Percentiles rank a stretch among this genome's conserved stretches.
Evolutionary conservation across 2,113 vertebrate species (phyloP).

Genomic region (Opisthocomus hoazin): DNA sequence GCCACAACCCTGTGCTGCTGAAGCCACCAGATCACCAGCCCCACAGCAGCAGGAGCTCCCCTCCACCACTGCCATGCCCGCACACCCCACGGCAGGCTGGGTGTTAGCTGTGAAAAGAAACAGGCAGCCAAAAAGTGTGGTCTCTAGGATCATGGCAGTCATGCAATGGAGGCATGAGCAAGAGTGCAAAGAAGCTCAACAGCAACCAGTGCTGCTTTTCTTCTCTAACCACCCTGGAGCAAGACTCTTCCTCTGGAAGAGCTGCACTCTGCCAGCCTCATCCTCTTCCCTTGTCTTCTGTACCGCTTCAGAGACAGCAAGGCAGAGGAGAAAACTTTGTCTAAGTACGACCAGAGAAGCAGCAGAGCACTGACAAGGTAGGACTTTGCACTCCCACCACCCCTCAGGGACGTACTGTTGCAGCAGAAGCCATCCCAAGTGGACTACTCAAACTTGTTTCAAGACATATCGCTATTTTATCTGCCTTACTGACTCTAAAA

Average conservation of each 20-base stretch:
- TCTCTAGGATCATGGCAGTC: neutral
- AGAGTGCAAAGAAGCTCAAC: neutral
- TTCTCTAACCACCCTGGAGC: neutral
- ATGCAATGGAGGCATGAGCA: rapidly evolving
- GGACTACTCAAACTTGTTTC: neutral
- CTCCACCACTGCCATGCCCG: neutral
- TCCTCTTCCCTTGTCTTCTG: neutral
- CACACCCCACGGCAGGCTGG: neutral
- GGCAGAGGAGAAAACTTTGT: neutral
- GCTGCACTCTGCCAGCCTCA: neutral
- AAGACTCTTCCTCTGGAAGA: neutral
- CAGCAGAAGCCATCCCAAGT: neutral
- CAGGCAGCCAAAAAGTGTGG: neutral
- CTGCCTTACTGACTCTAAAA: neutral
- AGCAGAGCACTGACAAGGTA: neutral
- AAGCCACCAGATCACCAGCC: neutral
- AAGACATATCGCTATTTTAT: neutral
- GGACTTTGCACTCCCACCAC: neutral
- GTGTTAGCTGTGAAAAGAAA: neutral
- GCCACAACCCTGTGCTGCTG: neutral
- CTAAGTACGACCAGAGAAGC: neutral
- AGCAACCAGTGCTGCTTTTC: neutral
- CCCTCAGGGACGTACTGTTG: neutral
- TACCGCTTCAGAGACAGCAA: neutral
- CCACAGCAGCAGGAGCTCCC: neutral